Conservation (phyloP, 2,888 invertebrate genomes). For the Pristionchus mayeri region DNA sequence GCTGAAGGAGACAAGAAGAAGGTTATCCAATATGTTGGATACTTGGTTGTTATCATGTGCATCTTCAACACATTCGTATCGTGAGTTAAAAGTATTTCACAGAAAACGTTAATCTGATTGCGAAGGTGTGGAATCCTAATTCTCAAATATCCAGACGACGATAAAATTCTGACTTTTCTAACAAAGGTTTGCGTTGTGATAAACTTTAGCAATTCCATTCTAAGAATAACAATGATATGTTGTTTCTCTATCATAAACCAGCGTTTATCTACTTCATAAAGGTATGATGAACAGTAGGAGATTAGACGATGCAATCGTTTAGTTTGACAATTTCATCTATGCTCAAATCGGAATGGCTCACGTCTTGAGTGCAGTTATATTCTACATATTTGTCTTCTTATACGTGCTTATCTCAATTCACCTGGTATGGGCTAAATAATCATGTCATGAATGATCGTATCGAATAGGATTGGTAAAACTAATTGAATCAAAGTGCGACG, state of each 20-base stretch:
- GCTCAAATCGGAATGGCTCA: slow-evolving; percentile 12
- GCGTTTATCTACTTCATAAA: slow-evolving; percentile 10
- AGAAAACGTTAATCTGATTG: too few relatives aligned
- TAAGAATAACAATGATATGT: background rate
- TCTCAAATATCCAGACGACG: background rate
- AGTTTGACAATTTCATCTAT: background rate
- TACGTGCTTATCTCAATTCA: background rate
- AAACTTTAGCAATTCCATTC: background rate
- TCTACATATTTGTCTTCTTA: background rate
- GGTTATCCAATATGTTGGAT: background rate
- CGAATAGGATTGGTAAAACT: too few relatives aligned
- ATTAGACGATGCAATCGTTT: too few relatives aligned
- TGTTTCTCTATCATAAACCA: background rate
- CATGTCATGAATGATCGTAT: too few relatives aligned
- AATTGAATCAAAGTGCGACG: too few relatives aligned
- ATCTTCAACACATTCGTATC: background rate
- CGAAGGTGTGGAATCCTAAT: slow-evolving; percentile 2
- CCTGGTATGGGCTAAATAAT: too few relatives aligned
- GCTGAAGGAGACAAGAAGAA: background rate
- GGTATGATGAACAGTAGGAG: too few relatives aligned
- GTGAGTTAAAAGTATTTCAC: background rate
- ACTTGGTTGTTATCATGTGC: background rate
- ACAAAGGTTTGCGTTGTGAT: background rate
- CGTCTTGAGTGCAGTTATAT: background rate
- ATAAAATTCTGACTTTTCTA: background rate